Base-by-base conservation (phyloP, 2,797 vertebrate species). In the Octomys mimax region DNA sequence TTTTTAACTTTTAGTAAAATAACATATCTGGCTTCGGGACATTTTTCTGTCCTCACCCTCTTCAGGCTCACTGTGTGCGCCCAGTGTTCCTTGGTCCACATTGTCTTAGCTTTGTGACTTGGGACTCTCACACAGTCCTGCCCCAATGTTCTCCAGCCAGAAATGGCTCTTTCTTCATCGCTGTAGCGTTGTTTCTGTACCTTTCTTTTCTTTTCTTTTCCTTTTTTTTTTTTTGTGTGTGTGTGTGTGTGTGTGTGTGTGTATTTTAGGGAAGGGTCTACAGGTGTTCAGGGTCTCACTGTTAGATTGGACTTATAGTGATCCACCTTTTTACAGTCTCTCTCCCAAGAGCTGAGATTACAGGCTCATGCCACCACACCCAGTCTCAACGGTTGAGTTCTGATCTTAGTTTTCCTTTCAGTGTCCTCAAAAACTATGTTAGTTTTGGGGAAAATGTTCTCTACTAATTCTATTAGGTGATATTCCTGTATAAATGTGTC, bases 41-140 rank as follows among this genome's bases (percentile, higher is more conserved):
- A 77, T 49, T 49, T 77, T 49, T 26, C 11, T 77, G 13, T 36
- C 42, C 4, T 12, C 4, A 0, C 8, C 14, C 42, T 12, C 68
- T 28, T 39, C 18, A 24, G 68, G 12, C 22, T 54, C 13, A 1
- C 64, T 1, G 0, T 0, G 73, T 4, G 12, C 0, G 1, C 3
- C 4, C 7, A 0, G 26, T 0, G 0, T 39, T 24, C 36, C 57
- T 61, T 3, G 24, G 2, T 49, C 1, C 3, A 46, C 75, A 24
- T 5, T 12, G 26, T 24, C 22, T 18, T 6, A 19, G 52, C 52
- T 87, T 64, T 31, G 11, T 39, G 26, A 9, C n/a, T 54, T 70
- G 39, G 4, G 64, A 16, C 0, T 42, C 24, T 77, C 42, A 8
- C 4, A 2, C 3, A 5, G 19, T n/a, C 0, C 73, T 24, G 1